phyloP scores from a whole-genome alignment of 2,797 vertebrate species.

The Aulostomus chinensis region DNA sequence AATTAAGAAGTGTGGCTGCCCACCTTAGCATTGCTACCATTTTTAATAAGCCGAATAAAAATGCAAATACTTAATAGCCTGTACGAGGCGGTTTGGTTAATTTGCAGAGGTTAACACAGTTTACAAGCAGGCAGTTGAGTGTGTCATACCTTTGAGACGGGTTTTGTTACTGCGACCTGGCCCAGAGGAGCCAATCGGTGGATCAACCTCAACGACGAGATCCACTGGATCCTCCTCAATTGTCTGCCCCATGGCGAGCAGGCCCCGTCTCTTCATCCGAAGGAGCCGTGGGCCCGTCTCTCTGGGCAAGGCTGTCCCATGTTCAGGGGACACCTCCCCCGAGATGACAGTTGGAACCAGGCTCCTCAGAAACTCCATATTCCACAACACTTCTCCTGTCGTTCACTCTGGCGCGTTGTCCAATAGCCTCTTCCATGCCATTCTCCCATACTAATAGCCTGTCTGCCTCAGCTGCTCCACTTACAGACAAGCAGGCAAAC shows the following conservation, averaged over 20 bases:
- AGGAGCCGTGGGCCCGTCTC: slow-evolving; percentile 86
- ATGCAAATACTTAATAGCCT: too few relatives aligned
- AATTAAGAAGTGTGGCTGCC: too few relatives aligned
- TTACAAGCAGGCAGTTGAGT: not conserved
- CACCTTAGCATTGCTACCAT: too few relatives aligned
- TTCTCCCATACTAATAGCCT: slow-evolving; percentile 24
- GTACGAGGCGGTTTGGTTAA: too few relatives aligned
- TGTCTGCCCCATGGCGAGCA: slow-evolving; percentile 83
- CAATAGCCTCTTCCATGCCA: slow-evolving; percentile 19
- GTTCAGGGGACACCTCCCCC: slow-evolving; percentile 75
- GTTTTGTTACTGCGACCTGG: slow-evolving; percentile 47
- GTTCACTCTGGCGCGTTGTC: slow-evolving; percentile 40
- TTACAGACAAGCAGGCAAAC: slow-evolving; percentile 16
- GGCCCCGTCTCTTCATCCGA: slow-evolving; percentile 85
- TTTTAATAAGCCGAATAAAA: too few relatives aligned
- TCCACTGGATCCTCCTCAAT: slow-evolving; percentile 76
- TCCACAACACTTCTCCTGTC: slow-evolving; percentile 20
- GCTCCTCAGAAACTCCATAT: slow-evolving; percentile 94
- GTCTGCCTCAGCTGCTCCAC: slow-evolving; percentile 33
- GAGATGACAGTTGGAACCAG: slow-evolving; percentile 84
- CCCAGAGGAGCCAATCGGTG: slow-evolving; percentile 25
- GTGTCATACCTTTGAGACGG: slow-evolving; percentile 74
- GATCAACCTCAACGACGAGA: slow-evolving; percentile 20
- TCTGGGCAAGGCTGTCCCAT: slow-evolving; percentile 58
- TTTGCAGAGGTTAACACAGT: too few relatives aligned